Percentiles rank a stretch among this genome's conserved stretches.
phyloP scores from a whole-genome alignment of 1,140 invertebrate genomes.

The Homalodisca vitripennis region DNA sequence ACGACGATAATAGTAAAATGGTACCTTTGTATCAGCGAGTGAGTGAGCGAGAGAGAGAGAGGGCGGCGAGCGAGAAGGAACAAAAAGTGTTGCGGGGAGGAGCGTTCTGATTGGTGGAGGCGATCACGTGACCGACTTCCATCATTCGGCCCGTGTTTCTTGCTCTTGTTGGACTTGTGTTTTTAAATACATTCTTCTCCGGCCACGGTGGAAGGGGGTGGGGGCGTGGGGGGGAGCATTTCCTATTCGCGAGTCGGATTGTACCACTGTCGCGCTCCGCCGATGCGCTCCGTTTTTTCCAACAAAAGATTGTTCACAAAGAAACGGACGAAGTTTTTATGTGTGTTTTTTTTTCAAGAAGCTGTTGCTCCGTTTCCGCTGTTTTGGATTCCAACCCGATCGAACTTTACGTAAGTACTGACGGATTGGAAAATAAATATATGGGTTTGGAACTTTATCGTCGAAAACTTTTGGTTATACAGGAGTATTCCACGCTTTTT shows the following conservation, averaged over 20 bases:
- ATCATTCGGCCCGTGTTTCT: slow-evolving; percentile 17
- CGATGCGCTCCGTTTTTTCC: not conserved
- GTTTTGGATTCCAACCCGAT: slow-evolving; percentile 4
- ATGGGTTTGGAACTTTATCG: too few relatives aligned
- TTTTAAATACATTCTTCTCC: slow-evolving; percentile 28
- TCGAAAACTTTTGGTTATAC: too few relatives aligned
- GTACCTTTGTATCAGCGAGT: slow-evolving; percentile 2
- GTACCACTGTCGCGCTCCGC: not conserved
- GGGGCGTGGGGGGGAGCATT: not conserved
- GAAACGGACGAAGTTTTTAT: slow-evolving; percentile 18
- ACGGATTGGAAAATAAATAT: too few relatives aligned
- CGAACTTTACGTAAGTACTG: slow-evolving; percentile 3
- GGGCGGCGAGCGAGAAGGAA: not conserved
- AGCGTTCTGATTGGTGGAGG: slow-evolving; percentile 7
- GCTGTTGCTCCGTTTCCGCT: not conserved
- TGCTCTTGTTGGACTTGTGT: slow-evolving; percentile 9
- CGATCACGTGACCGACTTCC: slow-evolving; percentile 15
- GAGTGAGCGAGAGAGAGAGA: not conserved
- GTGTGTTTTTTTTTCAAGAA: slow-evolving; percentile 7
- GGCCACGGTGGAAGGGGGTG: not conserved
- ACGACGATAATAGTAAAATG: slow-evolving; percentile 25
- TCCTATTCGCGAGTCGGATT: not conserved
- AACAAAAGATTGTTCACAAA: not conserved
- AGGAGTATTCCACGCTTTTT: too few relatives aligned
- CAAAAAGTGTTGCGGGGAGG: not conserved